Conservation (phyloP, 1,140 invertebrate genomes). For the Aphidius ervi region DNA sequence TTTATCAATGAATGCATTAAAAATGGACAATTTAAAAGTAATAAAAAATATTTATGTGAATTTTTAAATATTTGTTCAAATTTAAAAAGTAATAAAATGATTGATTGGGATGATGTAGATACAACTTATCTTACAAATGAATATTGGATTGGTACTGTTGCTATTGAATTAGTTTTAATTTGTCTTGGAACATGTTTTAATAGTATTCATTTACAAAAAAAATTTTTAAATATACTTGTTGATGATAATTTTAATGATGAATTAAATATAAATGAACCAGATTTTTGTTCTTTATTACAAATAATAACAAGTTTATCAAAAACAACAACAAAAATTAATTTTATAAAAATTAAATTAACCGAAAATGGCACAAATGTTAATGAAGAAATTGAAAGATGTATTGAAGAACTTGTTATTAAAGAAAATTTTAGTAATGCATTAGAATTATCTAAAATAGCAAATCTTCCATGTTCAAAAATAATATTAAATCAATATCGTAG, state of each 20-base stretch:
- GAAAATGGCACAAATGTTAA: conserved; percentile 35
- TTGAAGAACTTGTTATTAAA: conserved; percentile 51
- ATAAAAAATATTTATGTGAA: conserved; percentile 30
- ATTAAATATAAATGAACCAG: conserved; percentile 52
- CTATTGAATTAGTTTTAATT: conserved; percentile 54
- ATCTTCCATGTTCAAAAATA: conserved; percentile 41
- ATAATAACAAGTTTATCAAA: conserved; percentile 52
- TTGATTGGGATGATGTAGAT: conserved; percentile 40
- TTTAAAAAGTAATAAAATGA: conserved; percentile 38
- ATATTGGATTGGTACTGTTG: conserved; percentile 57
- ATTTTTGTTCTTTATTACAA: conserved; percentile 53
- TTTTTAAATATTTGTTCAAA: conserved; percentile 37
- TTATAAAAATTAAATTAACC: conserved; percentile 36
- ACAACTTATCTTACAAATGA: conserved; percentile 39
- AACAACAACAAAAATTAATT: conserved; percentile 40
- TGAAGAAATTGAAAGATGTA: conserved; percentile 49
- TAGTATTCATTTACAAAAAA: conserved; percentile 56
- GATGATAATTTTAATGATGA: conserved; percentile 53
- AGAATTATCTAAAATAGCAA: conserved; percentile 54
- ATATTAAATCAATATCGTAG: conserved; percentile 40
- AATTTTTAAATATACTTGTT: conserved; percentile 54
- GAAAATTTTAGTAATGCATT: conserved; percentile 57
- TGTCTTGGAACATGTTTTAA: conserved; percentile 54
- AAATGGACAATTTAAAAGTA: conserved; percentile 37
- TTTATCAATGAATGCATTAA: conserved; percentile 45